A percentile compares a stretch with the other conserved stretches of the same genome.
phyloP scores from a whole-genome alignment of 2,113 vertebrate genomes.

The Isichthys henryi region DNA sequence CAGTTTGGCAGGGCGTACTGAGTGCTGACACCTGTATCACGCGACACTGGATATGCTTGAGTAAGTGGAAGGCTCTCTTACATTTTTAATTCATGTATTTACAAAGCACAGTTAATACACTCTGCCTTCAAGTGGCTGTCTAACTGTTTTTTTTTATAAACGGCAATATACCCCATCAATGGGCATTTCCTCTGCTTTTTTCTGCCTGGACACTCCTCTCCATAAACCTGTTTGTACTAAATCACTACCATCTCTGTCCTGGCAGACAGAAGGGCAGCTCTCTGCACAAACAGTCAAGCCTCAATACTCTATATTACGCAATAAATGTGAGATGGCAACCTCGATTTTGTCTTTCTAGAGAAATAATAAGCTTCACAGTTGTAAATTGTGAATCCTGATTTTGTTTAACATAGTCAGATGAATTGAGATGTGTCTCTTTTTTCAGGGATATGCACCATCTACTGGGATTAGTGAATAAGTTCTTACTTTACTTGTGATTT shows the following conservation, averaged over 20 bases:
- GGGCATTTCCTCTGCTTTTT: neutral
- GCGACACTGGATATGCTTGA: slow-evolving; percentile 46
- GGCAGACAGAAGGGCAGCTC: neutral
- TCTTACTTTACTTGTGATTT: neutral
- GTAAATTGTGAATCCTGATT: neutral
- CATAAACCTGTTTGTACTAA: neutral
- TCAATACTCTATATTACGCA: neutral
- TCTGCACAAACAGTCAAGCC: neutral
- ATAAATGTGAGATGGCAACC: neutral
- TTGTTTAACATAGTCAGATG: neutral
- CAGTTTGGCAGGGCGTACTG: neutral
- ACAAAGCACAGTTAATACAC: slow-evolving; percentile 36
- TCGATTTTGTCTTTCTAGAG: neutral
- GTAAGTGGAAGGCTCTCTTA: slow-evolving; percentile 27
- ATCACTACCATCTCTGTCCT: neutral
- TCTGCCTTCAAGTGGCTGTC: slow-evolving; percentile 46
- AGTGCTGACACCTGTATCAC: slow-evolving; percentile 31
- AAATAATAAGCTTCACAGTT: neutral
- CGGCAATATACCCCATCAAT: neutral
- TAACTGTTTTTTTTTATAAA: slow-evolving; percentile 44
- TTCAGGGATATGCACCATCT: neutral
- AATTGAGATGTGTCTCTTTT: too few relatives aligned
- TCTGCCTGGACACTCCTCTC: neutral
- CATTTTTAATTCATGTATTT: slow-evolving; percentile 8
- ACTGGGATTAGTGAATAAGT: neutral